Percentiles rank a stretch among this genome's conserved stretches.
These are phyloP conservation scores for Sminthurinus signatus DNA, from an alignment of 1,140 invertebrate species.

Conservation along the genomic window DNA sequence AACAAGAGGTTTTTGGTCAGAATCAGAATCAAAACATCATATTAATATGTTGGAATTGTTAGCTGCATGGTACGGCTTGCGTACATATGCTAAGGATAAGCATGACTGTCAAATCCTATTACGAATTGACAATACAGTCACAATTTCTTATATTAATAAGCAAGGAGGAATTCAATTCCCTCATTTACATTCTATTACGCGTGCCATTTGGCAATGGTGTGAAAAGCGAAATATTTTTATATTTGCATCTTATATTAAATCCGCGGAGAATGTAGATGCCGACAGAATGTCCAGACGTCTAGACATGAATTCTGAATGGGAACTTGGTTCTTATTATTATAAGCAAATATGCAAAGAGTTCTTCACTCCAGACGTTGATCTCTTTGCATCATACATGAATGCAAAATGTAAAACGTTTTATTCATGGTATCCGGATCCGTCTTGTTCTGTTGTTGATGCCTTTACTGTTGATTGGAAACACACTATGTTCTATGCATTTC, in stretches of 20 bases:
- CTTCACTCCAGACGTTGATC: neutral
- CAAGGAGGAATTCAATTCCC: constrained; percentile 4
- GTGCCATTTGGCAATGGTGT: constrained; percentile 7
- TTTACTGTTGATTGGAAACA: constrained; percentile 9
- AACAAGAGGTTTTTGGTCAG: constrained; percentile 2
- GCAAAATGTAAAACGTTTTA: neutral
- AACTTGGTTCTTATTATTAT: neutral
- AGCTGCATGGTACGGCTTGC: constrained; percentile 11
- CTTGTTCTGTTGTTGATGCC: neutral
- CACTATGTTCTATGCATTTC: constrained; percentile 11
- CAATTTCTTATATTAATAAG: constrained; percentile 24
- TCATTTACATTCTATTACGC: neutral
- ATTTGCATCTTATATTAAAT: constrained; percentile 13
- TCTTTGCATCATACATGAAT: neutral
- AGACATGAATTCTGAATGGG: neutral
- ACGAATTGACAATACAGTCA: constrained; percentile 15
- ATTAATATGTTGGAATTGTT: constrained; percentile 22
- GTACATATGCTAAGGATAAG: neutral
- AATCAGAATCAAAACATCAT: neutral
- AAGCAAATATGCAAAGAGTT: neutral
- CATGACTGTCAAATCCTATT: constrained; percentile 15
- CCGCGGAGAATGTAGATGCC: neutral
- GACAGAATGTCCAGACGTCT: neutral
- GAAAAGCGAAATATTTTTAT: neutral
- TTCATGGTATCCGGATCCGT: constrained; percentile 14